These are phyloP conservation scores for Spheniscus humboldti DNA, from an alignment of 2,797 vertebrate species.

Conservation along the genomic window DNA sequence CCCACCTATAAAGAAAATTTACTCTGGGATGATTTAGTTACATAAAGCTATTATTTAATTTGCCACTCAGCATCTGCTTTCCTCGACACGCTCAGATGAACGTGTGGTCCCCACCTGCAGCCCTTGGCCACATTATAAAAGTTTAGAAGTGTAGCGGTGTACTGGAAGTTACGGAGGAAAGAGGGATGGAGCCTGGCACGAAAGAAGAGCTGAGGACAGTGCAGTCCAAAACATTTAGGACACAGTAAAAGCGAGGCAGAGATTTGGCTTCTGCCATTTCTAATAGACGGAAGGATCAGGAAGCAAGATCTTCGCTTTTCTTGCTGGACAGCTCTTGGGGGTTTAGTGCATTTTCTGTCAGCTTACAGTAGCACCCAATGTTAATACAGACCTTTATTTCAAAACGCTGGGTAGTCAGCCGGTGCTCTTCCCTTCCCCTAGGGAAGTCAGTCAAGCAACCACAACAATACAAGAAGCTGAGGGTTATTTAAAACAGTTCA, in stretches of 20 bases:
- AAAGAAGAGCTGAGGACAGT: background rate
- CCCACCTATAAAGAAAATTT: background rate
- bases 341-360: background rate
- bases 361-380: background rate
- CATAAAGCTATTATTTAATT: background rate
- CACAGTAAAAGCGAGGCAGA: background rate
- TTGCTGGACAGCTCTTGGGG: background rate
- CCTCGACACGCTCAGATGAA: background rate
- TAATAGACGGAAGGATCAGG: background rate
- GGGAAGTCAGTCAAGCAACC: background rate
- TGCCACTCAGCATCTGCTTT: background rate
- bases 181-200: background rate
- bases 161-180: background rate
- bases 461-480: background rate
- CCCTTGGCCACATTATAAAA: background rate
- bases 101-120: background rate
- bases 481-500: background rate
- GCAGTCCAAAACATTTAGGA: background rate
- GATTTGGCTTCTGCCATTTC: background rate
- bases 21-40: background rate
- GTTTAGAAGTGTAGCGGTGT: background rate
- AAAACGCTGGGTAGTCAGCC: background rate
- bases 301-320: background rate
- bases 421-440: background rate
- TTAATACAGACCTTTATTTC: background rate